A percentile compares a stretch with the other conserved stretches of the same genome.
These are phyloP conservation scores for Phalangium opilio DNA, from an alignment of 2,888 invertebrate genomes.

Conservation along the genomic window DNA sequence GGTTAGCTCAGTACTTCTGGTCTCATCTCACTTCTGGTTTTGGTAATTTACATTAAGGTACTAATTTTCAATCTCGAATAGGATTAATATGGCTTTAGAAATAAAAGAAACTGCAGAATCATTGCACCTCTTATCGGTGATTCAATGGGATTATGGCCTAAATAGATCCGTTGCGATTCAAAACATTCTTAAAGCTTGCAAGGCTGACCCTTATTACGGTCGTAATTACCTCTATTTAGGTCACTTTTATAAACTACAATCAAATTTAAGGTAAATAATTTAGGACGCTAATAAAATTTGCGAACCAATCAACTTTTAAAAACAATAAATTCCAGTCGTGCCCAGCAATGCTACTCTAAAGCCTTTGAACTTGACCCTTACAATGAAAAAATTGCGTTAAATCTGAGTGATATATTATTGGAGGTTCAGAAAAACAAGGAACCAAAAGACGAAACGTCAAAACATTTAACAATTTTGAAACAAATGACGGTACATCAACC, in stretches of 20 bases:
- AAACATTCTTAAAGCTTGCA: conserved; percentile 30
- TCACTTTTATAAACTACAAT: conserved; percentile 42
- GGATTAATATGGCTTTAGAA: too few relatives aligned
- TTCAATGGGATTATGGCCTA: too few relatives aligned
- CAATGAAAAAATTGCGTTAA: conserved; percentile 49
- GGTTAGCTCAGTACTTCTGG: too few relatives aligned
- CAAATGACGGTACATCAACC: conserved; percentile 31
- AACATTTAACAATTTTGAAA: conserved; percentile 40
- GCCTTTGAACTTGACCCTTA: conserved; percentile 54
- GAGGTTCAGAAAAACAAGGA: neutral
- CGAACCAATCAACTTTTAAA: too few relatives aligned
- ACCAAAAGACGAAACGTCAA: conserved; percentile 18
- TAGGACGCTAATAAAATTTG: too few relatives aligned
- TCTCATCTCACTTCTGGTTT: too few relatives aligned
- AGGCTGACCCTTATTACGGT: conserved; percentile 55
- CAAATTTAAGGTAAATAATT: too few relatives aligned
- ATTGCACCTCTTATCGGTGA: too few relatives aligned
- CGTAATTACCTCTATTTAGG: conserved; percentile 61
- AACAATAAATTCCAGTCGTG: conserved; percentile 36
- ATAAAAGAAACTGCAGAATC: too few relatives aligned
- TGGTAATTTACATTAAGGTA: too few relatives aligned
- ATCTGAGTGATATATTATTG: conserved; percentile 55
- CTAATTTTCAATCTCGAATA: too few relatives aligned
- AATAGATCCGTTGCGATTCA: too few relatives aligned
- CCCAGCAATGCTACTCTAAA: conserved; percentile 69